Percentiles rank a stretch among this genome's conserved stretches.
These are phyloP conservation scores for Varecia variegata DNA, from an alignment of 2,797 vertebrate genomes.

Conservation along the genomic window DNA sequence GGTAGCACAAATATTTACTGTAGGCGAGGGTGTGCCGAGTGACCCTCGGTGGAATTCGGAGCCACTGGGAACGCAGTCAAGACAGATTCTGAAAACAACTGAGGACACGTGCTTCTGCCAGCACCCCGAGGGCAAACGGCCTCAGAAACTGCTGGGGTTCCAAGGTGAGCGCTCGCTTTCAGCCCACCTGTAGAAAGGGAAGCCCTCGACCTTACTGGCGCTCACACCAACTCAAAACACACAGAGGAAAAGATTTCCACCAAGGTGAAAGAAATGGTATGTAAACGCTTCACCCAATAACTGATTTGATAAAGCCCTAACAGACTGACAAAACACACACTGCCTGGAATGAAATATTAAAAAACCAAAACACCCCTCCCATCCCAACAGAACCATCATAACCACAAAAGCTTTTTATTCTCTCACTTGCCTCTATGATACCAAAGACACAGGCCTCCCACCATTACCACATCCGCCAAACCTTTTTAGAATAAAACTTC, in stretches of 20 bases:
- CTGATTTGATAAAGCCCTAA: not conserved
- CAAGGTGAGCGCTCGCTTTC: not conserved
- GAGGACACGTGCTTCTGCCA: not conserved
- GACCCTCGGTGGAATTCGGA: constrained; percentile 19
- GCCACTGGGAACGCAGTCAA: not conserved
- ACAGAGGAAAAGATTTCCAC: not conserved
- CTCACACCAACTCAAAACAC: not conserved
- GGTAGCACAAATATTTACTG: constrained; percentile 51
- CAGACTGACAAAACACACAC: not conserved
- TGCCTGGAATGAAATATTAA: not conserved
- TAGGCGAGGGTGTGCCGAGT: not conserved
- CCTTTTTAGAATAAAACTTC: not conserved
- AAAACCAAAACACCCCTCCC: not conserved
- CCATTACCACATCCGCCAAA: not conserved
- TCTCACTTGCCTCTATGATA: not conserved
- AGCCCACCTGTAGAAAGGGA: not conserved
- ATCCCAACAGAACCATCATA: fast-evolving
- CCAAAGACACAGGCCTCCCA: not conserved
- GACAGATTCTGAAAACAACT: not conserved
- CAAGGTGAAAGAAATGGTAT: not conserved
- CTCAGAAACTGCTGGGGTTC: not conserved
- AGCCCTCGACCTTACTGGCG: not conserved
- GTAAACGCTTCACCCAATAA: not conserved
- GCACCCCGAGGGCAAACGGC: not conserved
- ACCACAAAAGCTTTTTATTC: not conserved